Evolutionary conservation across 2,797 vertebrate species (phyloP), one percentile per base, ranked within the genome.

Genomic region (Gallinago nigripennis): DNA sequence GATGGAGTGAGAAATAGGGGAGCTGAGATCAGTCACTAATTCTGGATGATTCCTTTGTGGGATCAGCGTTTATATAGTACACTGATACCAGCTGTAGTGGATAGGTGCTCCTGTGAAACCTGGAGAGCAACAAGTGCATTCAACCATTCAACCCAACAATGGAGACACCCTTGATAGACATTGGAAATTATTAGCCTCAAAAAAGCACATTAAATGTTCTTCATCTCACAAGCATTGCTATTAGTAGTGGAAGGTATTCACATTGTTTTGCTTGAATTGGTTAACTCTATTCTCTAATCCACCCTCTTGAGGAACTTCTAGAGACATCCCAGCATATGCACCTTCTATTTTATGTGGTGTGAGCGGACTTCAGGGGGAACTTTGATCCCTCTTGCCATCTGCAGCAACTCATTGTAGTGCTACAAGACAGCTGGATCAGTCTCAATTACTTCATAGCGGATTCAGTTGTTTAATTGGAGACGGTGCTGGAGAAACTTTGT

Each of bases 401-500:
- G 3, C 77, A 82, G 31, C 39, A 31, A 31, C 12, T 66, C 9
- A 8, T 31, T 57, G 39, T 20, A 64, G 60, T 69, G 53, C n/a
- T 72, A 33, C 54, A 70, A 31, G 85, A 70, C 54, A 70, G 43
- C 66, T 73, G 56, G 82, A 92, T 91, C 91, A 94, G 51, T 41
- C 73, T 90, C 85, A 70, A 82, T 89, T 85, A 72, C 79, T 91
- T 66, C 20, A 9, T 45, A 63, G 53, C n/a, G 64, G 35, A 79
- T 86, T 79, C 82, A 76, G 35, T 43, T 90, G 66, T 63, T 90
- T 94, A 96, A 94, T 77, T 92, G 85, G 91, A 63, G 28, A 41
- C 48, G 1, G 2, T 72, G 70, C 25, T 73, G 31, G 17, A 82
- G 77, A 95, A 96, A 94, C 73, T 87, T 85, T 25, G 46, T 79